Conservation (phyloP, 2,888 invertebrate genomes). For the Heliconius charithonia region DNA sequence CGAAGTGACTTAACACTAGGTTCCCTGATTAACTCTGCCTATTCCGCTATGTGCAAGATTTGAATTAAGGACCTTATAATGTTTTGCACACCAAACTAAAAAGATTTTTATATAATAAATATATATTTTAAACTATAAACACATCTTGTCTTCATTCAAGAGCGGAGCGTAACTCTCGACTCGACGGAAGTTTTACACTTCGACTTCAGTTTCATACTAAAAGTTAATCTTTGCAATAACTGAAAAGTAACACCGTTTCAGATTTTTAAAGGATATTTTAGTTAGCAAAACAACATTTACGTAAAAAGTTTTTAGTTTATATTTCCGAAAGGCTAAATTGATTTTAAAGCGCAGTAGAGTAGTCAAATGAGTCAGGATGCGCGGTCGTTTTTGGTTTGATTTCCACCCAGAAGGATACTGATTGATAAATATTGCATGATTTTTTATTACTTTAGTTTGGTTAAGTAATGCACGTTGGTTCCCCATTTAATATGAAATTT, state of each 20-base stretch:
- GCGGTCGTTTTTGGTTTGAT: not conserved
- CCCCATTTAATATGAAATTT: too few relatives aligned
- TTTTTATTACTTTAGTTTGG: too few relatives aligned
- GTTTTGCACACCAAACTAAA: too few relatives aligned
- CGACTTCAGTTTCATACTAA: slow-evolving; percentile 38
- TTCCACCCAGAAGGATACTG: too few relatives aligned
- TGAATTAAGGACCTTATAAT: not conserved
- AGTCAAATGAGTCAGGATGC: not conserved
- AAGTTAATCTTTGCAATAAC: slow-evolving; percentile 40
- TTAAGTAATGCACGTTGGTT: too few relatives aligned
- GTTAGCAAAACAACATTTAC: slow-evolving; percentile 17
- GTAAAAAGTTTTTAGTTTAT: slow-evolving; percentile 6
- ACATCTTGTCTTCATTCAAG: slow-evolving; percentile 18
- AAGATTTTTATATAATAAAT: not conserved
- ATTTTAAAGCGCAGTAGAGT: not conserved
- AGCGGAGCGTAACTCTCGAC: slow-evolving; percentile 21
- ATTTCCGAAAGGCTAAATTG: not conserved
- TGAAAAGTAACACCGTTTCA: slow-evolving; percentile 35
- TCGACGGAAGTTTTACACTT: slow-evolving; percentile 29
- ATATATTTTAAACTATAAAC: slow-evolving; percentile 4
- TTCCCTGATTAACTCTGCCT: not conserved
- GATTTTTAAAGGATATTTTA: slow-evolving; percentile 26
- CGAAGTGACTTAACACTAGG: not conserved
- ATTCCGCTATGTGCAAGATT: not conserved
- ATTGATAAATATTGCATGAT: too few relatives aligned